These are phyloP conservation scores for Idaea straminata DNA, from an alignment of 2,888 invertebrate genomes.

Conservation along the genomic window DNA sequence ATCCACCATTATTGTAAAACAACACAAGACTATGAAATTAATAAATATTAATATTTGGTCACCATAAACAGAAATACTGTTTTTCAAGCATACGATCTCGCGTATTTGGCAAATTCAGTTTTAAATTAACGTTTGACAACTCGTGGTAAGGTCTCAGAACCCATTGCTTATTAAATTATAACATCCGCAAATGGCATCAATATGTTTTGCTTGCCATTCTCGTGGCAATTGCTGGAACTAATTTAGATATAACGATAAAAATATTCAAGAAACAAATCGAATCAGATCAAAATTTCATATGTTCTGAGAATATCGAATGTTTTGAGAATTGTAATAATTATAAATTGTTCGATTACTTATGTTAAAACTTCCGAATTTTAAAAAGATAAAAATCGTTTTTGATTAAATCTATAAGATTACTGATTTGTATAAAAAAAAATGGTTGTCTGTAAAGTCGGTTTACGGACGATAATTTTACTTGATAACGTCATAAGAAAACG, in stretches of 20 bases:
- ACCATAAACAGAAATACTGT: no score
- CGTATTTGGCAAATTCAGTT: no score
- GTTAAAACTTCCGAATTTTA: background rate
- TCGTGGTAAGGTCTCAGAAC: background rate
- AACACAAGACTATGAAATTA: no score
- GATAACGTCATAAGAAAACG: no score
- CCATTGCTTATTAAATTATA: background rate
- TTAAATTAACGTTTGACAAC: no score
- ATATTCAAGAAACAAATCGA: background rate
- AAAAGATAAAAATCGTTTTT: background rate
- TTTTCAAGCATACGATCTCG: no score
- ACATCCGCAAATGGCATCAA: background rate
- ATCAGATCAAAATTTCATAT: slow-evolving; percentile 6
- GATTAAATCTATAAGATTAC: background rate
- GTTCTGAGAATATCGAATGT: slow-evolving; percentile 22
- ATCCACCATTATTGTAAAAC: no score
- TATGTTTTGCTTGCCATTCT: background rate
- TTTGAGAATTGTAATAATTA: slow-evolving; percentile 19
- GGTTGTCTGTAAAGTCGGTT: no score
- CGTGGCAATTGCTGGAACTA: background rate
- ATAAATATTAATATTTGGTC: no score
- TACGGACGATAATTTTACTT: no score
- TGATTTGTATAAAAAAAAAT: background rate
- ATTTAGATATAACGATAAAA: background rate
- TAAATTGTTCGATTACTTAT: background rate